A percentile compares a stretch with the other conserved stretches of the same genome.
phyloP scores from a whole-genome alignment of 2,113 vertebrate genomes.

The Centropus bengalensis region DNA sequence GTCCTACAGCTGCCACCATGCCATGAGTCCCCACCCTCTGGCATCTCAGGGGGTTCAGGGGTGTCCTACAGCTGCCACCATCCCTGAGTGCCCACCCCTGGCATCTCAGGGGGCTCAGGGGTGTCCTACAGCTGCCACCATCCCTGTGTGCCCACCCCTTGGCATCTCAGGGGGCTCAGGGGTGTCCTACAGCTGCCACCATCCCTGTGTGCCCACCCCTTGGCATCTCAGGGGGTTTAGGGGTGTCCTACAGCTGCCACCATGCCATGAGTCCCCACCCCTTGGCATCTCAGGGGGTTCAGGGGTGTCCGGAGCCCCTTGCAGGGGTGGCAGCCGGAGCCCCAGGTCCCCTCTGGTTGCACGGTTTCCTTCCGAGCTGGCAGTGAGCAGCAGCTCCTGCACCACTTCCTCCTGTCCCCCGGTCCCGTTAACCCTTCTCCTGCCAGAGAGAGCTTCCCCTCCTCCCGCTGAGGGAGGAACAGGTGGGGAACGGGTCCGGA shows the following conservation, averaged over 20 bases:
- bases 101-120: no score
- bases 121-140: background rate
- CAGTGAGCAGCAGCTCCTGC: conserved; percentile 18
- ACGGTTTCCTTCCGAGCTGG: conserved; percentile 36
- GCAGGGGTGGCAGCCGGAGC: background rate
- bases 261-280: background rate
- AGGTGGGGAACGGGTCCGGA: background rate
- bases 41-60: no score
- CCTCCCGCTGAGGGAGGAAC: accelerated
- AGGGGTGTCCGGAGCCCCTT: accelerated
- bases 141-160: background rate
- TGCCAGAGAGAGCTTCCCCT: background rate
- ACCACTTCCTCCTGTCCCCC: conserved; percentile 37
- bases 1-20: no score
- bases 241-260: background rate
- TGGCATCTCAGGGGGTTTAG: accelerated
- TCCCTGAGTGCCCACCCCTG: no score
- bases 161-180: accelerated
- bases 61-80: no score
- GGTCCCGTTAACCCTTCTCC: conserved; percentile 28
- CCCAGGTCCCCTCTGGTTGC: background rate
- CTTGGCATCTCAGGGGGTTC: accelerated
- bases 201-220: background rate
- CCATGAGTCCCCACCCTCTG: no score
- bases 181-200: background rate